These are phyloP conservation scores for Epizoanthus illoricatus DNA, from an alignment of 92 coral and sea anemone genomes.

Conservation along the genomic window DNA sequence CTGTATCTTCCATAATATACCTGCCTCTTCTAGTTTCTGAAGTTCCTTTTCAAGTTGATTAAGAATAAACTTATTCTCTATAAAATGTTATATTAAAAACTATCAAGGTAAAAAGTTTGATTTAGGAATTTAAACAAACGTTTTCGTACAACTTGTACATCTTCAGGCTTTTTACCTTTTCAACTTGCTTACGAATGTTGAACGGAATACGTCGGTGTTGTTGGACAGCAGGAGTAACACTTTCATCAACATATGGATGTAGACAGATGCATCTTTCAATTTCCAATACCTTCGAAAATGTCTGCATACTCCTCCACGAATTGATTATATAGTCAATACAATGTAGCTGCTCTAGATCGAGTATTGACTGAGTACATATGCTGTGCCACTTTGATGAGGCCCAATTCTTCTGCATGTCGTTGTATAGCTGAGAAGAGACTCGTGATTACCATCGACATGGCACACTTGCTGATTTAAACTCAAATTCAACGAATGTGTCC, in stretches of 20 bases:
- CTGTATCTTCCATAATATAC: conserved; percentile 59
- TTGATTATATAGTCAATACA: conserved; percentile 28
- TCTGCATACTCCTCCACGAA: conserved; percentile 41
- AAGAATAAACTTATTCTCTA: too few species aligned
- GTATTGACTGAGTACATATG: conserved; percentile 29
- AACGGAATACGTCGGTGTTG: conserved; percentile 54
- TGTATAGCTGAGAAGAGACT: conserved; percentile 39
- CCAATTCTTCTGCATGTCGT: conserved; percentile 33
- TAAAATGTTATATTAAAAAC: too few species aligned
- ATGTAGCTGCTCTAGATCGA: neutral
- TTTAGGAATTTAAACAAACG: too few species aligned
- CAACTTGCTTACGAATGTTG: conserved; percentile 52
- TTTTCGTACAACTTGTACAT: too few species aligned
- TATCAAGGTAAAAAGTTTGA: too few species aligned
- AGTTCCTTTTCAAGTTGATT: conserved; percentile 53
- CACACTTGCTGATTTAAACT: neutral
- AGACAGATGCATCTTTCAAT: conserved; percentile 39
- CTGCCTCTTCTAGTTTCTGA: conserved; percentile 42
- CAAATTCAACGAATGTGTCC: conserved; percentile 19
- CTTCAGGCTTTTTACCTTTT: too few species aligned
- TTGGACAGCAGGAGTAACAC: conserved; percentile 54
- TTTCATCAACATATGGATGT: conserved; percentile 55
- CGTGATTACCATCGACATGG: conserved; percentile 25
- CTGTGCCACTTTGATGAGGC: conserved; percentile 24
- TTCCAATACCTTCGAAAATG: conserved; percentile 56